Conservation (phyloP, 2,797 vertebrate species). For the Coluber constrictor region DNA sequence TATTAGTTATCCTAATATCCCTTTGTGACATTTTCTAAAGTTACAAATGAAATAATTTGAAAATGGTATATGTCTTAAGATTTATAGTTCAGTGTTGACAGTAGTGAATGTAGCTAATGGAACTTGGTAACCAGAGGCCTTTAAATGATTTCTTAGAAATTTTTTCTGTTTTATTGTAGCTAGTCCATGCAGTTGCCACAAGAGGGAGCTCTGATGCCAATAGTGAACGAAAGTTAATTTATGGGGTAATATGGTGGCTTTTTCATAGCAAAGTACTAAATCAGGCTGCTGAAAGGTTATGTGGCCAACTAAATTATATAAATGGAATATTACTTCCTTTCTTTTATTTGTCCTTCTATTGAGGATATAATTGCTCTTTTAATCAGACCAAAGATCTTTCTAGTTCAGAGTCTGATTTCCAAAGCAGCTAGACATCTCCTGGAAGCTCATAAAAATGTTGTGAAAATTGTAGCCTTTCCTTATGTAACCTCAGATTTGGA, state of each 20-base stretch:
- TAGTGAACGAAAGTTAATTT: conserved; percentile 20
- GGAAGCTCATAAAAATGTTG: neutral
- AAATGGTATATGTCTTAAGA: neutral
- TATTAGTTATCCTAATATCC: neutral
- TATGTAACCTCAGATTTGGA: neutral
- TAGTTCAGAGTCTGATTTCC: neutral
- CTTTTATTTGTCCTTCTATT: neutral
- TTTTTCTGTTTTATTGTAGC: neutral
- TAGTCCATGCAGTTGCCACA: conserved; percentile 50
- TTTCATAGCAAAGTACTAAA: conserved; percentile 8
- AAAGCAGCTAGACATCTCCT: neutral
- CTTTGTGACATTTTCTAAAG: neutral
- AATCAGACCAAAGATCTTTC: neutral
- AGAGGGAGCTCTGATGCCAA: conserved; percentile 70
- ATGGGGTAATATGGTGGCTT: neutral
- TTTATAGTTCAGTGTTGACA: neutral
- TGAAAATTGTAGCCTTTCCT: neutral
- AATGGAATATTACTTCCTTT: neutral
- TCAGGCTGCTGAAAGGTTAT: neutral
- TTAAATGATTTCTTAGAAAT: neutral
- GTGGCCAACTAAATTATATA: neutral
- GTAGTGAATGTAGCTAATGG: neutral
- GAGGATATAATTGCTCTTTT: neutral
- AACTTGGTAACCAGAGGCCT: neutral
- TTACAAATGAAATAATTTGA: neutral